Evolutionary conservation across 2,888 invertebrate genomes (phyloP).

Genomic region (Eudemis profundana): DNA sequence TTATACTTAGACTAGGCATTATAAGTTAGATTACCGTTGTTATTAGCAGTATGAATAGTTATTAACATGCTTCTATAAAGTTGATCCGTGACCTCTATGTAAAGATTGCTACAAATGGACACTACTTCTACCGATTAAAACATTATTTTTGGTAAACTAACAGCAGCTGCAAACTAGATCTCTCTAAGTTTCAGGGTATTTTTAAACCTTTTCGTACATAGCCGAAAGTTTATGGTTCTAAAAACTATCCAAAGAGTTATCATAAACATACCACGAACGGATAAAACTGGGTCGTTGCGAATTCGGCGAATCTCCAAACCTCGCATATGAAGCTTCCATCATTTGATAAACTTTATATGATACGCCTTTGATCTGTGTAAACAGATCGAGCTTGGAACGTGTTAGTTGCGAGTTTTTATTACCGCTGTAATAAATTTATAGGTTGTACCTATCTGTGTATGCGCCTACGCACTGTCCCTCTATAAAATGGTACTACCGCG

Average conservation of each 20-base stretch:
- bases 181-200: too few relatives aligned
- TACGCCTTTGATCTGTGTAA: slow-evolving; percentile 80
- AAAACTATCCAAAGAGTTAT: slow-evolving; percentile 48
- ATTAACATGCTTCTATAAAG: neutral
- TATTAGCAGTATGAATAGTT: neutral
- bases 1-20: too few relatives aligned
- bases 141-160: too few relatives aligned
- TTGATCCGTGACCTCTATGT: too few relatives aligned
- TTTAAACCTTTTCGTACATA: neutral
- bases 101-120: too few relatives aligned
- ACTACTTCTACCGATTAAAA: too few relatives aligned
- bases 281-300: slow-evolving; percentile 58
- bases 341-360: slow-evolving; percentile 79
- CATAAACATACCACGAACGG: slow-evolving; percentile 51
- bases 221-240: slow-evolving; percentile 24
- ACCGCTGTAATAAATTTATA: slow-evolving; percentile 78
- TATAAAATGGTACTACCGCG: slow-evolving; percentile 68
- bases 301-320: slow-evolving; percentile 63
- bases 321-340: slow-evolving; percentile 61
- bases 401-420: slow-evolving; percentile 79
- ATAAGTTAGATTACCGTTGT: too few relatives aligned
- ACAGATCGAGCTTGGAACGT: slow-evolving; percentile 82
- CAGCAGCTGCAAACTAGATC: neutral
- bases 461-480: slow-evolving; percentile 75
- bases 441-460: slow-evolving; percentile 66